Conservation (phyloP, 1,140 invertebrate genomes). For the Nomia melanderi region DNA sequence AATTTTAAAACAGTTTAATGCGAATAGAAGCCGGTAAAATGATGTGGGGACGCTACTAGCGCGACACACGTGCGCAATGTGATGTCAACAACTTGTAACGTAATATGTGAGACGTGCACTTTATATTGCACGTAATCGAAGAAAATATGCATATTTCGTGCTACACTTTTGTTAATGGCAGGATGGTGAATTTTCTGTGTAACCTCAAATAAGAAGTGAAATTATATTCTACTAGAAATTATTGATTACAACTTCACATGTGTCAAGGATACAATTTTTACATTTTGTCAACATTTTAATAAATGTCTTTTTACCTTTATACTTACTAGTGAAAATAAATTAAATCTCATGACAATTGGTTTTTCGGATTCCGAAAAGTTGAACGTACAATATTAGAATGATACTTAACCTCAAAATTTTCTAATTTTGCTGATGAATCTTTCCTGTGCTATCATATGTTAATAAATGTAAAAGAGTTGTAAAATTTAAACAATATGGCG, state of each 20-base stretch:
- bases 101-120: conserved; percentile 19
- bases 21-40: neutral
- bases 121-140: conserved; percentile 9
- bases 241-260: neutral
- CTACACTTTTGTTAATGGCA: neutral
- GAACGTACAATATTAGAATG: neutral
- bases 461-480: neutral
- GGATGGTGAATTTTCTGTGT: conserved; percentile 1
- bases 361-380: neutral
- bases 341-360: neutral
- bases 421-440: neutral
- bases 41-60: neutral
- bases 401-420: conserved; percentile 50
- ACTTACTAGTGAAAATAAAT: neutral
- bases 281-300: neutral
- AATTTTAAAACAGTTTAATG: neutral
- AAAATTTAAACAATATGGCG: conserved; percentile 76
- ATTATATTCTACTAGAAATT: neutral
- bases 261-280: neutral
- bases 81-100: conserved; percentile 44
- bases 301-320: neutral
- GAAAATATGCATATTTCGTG: conserved; percentile 27
- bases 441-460: neutral
- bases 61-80: conserved; percentile 18
- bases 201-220: neutral